phyloP scores from a whole-genome alignment of 2,113 vertebrate genomes.

The Bungarus multicinctus region DNA sequence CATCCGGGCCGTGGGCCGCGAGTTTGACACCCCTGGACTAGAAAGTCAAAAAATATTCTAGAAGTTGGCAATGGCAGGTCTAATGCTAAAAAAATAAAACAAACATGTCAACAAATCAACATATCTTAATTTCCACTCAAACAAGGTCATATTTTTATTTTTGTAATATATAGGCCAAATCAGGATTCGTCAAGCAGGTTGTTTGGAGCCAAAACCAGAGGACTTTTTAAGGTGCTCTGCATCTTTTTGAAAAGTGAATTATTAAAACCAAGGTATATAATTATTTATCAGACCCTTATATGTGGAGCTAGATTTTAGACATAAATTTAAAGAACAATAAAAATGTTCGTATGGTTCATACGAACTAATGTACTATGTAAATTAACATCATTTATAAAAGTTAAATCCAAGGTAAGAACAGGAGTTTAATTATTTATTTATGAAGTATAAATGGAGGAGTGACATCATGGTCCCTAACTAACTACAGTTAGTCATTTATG shows the following conservation, averaged over 20 bases:
- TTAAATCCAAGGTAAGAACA: background rate
- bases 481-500: background rate
- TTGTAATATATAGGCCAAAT: background rate
- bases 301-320: background rate
- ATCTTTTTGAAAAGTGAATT: background rate
- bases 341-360: background rate
- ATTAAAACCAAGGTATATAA: background rate
- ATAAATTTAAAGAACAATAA: background rate
- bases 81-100: background rate
- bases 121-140: background rate
- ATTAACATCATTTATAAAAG: background rate
- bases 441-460: background rate
- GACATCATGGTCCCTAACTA: background rate
- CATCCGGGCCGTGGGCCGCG: no score
- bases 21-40: background rate
- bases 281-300: background rate
- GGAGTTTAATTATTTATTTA: background rate
- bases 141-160: background rate
- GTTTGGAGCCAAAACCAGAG: background rate
- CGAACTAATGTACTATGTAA: background rate
- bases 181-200: background rate
- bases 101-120: background rate
- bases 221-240: background rate
- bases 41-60: background rate
- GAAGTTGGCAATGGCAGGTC: background rate